phyloP scores from a whole-genome alignment of 2,113 vertebrate genomes.

The Anolis sagrei region DNA sequence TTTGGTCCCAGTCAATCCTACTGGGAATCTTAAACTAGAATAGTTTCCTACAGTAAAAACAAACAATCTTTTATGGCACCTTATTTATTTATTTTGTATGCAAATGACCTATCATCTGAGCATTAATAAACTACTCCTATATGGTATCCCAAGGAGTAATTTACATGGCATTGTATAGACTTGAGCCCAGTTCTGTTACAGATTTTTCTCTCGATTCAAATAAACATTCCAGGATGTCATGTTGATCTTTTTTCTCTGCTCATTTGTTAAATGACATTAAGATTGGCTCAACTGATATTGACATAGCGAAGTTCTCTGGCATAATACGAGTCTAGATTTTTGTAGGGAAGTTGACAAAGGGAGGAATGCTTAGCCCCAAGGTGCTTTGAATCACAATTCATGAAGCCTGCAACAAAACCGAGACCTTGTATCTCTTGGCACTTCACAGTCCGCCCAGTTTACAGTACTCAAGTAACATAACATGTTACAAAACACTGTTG shows the following conservation, averaged over 20 bases:
- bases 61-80: neutral
- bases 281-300: neutral
- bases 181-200: neutral
- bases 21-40: neutral
- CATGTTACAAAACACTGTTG: neutral
- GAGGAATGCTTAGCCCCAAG: neutral
- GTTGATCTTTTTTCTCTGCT: neutral
- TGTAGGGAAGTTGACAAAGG: neutral
- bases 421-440: neutral
- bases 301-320: neutral
- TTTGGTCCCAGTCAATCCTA: too few relatives aligned
- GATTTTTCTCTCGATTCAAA: neutral
- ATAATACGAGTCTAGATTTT: neutral
- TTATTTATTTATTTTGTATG: too few relatives aligned
- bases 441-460: neutral
- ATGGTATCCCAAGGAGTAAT: neutral
- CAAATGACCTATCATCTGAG: too few relatives aligned
- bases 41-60: neutral
- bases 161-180: neutral
- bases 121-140: too few relatives aligned
- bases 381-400: neutral
- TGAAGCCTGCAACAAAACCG: neutral
- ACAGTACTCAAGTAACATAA: too few relatives aligned
- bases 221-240: neutral
- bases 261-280: neutral